Evolutionary conservation across 1,140 invertebrate species (phyloP), one percentile per base, ranked within the genome.

Genomic region (Ectropis grisescens): DNA sequence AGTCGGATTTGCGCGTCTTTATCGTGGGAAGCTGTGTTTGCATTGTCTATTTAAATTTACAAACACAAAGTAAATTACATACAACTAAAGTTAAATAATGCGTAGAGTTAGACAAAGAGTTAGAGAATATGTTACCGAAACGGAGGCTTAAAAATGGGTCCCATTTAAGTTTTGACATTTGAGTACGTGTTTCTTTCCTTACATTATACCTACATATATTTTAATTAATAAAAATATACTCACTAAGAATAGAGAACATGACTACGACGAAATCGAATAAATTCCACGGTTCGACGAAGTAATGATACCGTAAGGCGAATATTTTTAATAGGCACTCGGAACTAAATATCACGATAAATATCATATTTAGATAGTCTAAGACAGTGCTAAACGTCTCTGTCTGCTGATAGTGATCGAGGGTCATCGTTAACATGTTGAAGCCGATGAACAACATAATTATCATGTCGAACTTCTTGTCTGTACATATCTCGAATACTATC

Each of bases 241-340:
- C 88, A 95, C 94, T 93, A 85, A 96, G 89, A 86, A 99, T 96
- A 79, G 97, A 98, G 82, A 98, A 91, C 86, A 97, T 96, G 68
- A 99, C 97, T 76, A 99, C 96, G 67, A 98, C 93, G 86, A 98
- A 97, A 89, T 99, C 97, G 87, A 99, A 99, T 58, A 98, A 88
- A 87, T 99, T 99, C 97, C 97, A 99, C 39, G 97, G 96, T 84
- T 98, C 95, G 82, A 95, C 96, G 88, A 99, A 98, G 86, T 98
- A 99, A 86, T 98, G 93, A 85, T 94, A 96, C 64, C 97, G 89
- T 59, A 98, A 89, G 41, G 95, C 96, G 82, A 98, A 95, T 68
- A 98, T 91, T 89, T 99, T 99, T 84, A 98, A 89, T 68, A 97
- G 87, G 87, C 96, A 98, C 88, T 99, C 97, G 54, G 91, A 89